Base-by-base conservation (phyloP, 2,797 vertebrate genomes). In the Momotus momota region DNA sequence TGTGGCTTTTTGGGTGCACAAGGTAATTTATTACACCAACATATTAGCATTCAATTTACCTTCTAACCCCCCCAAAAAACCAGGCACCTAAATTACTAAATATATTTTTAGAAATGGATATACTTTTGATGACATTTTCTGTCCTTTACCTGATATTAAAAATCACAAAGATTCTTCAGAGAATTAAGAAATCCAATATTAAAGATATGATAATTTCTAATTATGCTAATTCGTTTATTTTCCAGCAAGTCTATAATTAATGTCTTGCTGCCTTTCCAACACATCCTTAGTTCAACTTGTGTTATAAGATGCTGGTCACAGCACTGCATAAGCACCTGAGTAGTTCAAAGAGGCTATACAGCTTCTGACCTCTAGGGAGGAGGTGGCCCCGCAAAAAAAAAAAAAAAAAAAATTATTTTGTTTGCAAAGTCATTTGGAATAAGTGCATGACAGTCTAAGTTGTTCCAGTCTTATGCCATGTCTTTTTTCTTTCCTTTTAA, bases 201-300 rank as follows among this genome's bases (percentile, higher is more conserved):
- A 74, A 78, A 52, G 31, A 66, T 6, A 82, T 3, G 10, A 64
- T 31, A 64, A 87, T 82, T 82, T 70, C 49, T 49, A 77, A 82
- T 85, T 52, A 87, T 31, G 38, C 43, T 75, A 83, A 78, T 78
- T 81, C 66, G 10, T 73, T 88, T 86, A 29, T 85, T 88, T 86
- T 94, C 65, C 69, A 26, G 3, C 45, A 94, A 83, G 38, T 57
- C 79, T 89, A 14, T 48, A 89, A 95, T 84, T 89, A 87, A 87
- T n/a, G 27, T 80, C 80, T 85, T 81, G n/a, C 54, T 92, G 58
- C 46, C 79, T 86, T 61, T 82, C 52, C 0, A 0, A 83, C 33
- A 67, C 13, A 52, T 57, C 17, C 43, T n/a, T 82, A 43, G 3
- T 72, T 69, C 69, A 58, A 62, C 55, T 70, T 52, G 25, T 49